phyloP scores from a whole-genome alignment of 2,113 vertebrate species.

The Thinocorus orbignyianus region DNA sequence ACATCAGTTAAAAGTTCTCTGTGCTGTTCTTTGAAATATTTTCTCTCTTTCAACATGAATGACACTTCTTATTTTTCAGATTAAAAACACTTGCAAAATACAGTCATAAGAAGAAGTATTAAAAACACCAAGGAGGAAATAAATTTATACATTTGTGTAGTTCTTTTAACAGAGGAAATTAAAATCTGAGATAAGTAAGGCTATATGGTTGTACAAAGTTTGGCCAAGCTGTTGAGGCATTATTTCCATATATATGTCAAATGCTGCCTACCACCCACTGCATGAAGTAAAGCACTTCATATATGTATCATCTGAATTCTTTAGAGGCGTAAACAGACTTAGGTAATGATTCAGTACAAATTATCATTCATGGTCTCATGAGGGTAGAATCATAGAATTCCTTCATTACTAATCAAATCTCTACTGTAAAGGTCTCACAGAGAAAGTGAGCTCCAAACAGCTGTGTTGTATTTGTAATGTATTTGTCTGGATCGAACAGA shows the following conservation, averaged over 20 bases:
- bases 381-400: background rate
- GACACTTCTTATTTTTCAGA: background rate
- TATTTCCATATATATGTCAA: background rate
- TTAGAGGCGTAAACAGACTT: background rate
- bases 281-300: constrained; percentile 4
- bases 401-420: background rate
- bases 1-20: background rate
- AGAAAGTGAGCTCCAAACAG: constrained; percentile 23
- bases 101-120: background rate
- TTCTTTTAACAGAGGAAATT: background rate
- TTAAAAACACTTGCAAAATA: background rate
- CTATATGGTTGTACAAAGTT: background rate
- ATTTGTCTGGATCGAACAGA: constrained; percentile 48
- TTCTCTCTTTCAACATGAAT: background rate
- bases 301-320: background rate
- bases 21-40: background rate
- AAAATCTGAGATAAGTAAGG: background rate
- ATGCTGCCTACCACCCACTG: background rate
- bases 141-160: background rate
- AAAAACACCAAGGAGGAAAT: background rate
- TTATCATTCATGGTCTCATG: background rate
- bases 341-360: background rate
- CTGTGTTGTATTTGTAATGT: constrained; percentile 45
- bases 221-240: background rate
- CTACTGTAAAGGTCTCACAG: background rate